Evolutionary conservation across 2,797 vertebrate species (phyloP).

Genomic region (Enteromius treurensis): DNA sequence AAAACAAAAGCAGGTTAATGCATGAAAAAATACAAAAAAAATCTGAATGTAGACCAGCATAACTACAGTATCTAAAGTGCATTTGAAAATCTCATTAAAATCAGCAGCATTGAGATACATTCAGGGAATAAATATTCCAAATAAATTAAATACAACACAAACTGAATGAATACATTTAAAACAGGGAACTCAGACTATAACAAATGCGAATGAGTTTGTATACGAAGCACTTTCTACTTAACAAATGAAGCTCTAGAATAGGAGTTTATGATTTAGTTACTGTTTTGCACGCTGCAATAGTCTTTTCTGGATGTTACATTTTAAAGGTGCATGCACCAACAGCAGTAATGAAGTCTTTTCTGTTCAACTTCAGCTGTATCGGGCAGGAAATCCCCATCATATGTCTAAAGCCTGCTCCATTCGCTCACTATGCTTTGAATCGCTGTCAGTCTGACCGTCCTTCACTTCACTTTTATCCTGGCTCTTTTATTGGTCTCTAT

Average conservation of each 20-base stretch:
- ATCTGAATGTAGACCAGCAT: slow-evolving; percentile 63
- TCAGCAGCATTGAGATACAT: slow-evolving; percentile 96
- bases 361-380: too few species aligned
- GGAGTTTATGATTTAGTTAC: slow-evolving; percentile 13
- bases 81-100: slow-evolving; percentile 74
- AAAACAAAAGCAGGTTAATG: slow-evolving; percentile 64
- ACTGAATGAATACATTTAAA: slow-evolving; percentile 62
- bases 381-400: not conserved
- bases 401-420: not conserved
- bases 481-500: slow-evolving; percentile 51
- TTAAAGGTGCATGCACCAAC: not conserved
- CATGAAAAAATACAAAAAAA: slow-evolving; percentile 61
- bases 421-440: too few species aligned
- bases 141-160: slow-evolving; percentile 87
- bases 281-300: not conserved
- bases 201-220: not conserved
- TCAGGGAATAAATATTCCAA: slow-evolving; percentile 97
- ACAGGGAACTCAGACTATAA: not conserved
- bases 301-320: not conserved
- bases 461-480: not conserved
- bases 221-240: not conserved
- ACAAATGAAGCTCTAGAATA: not conserved
- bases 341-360: not conserved
- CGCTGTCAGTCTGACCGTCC: not conserved
- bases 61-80: slow-evolving; percentile 92